Evolutionary conservation across 1,140 invertebrate genomes (phyloP), one percentile per base, ranked within the genome.

Genomic region (Streblospio benedicti): DNA sequence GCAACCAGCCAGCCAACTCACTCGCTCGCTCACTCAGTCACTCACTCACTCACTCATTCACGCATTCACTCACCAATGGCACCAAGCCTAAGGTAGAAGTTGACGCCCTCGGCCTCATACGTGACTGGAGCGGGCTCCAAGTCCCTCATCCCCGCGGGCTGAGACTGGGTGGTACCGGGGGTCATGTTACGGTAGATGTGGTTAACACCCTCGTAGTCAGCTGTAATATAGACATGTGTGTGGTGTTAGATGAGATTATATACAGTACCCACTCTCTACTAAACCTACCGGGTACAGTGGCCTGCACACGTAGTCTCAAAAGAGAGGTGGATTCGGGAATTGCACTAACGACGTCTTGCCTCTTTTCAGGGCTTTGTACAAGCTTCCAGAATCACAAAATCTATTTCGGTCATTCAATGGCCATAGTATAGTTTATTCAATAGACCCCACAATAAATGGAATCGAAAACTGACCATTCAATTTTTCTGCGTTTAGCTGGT

Each of bases 11-110:
- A n/a, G n/a, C n/a, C n/a, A n/a, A n/a, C n/a, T n/a, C n/a, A n/a
- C n/a, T n/a, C n/a, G n/a, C n/a, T n/a, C n/a, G n/a, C n/a, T n/a
- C n/a, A n/a, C n/a, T n/a, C n/a, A n/a, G n/a, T n/a, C n/a, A n/a
- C n/a, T n/a, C n/a, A n/a, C n/a, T n/a, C n/a, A n/a, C n/a, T n/a
- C n/a, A n/a, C n/a, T n/a, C n/a, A n/a, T n/a, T n/a, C n/a, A n/a
- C n/a, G n/a, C n/a, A n/a, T 2, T 58, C 25, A 71, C 83, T 83
- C 73, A 90, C 88, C 86, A 59, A 94, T 90, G 44, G 90, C 91
- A 3, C 91, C 91, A 86, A 94, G 91, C 66, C 91, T 81, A 9
- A 95, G 79, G 75, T 95, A 95, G 79, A 95, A 94, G 47, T 65
- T 65, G 16, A 65, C 38, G 16, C 61, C 63, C n/a, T 60, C 45